Base-by-base conservation (phyloP, 2,113 vertebrate genomes). In the Scomber scombrus region DNA sequence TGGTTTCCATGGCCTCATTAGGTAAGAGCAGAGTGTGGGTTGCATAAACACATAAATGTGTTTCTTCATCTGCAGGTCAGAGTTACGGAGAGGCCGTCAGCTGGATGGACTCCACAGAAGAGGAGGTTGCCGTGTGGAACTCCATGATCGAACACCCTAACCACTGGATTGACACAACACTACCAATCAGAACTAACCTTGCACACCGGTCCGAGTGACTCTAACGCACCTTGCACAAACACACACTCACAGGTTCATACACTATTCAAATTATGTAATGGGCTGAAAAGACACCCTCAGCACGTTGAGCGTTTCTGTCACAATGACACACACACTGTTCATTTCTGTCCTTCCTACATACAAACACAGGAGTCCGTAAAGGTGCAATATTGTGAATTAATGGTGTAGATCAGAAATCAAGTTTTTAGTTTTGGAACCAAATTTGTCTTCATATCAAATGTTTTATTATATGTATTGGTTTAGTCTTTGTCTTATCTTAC, bases 21-120 rank as follows among this genome's bases (percentile, higher is more conserved):
- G 55, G 16, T 66, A 50, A 65, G n/a, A 45, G 0, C 29, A 49
- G 11, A 52, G 14, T 54, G 18, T 46, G 14, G n/a, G 13, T 34
- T 13, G 49, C 0, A 0, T 14, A 4, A 13, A 49, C 15, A 54
- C 6, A 57, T 66, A 5, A 78, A 63, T 52, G 0, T 79, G 11
- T 49, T 47, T 65, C 75, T 76, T 72, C 54, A 21, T 75, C 58
- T 65, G 15, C 85, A 97, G 97, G 97, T 74, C 94, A 92, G 88
- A 99, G 98, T 94, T 99, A 99, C 0, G 96, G 97, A 6, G 93
- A 97, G 64, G 86, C 84, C 0, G 96, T 99, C 85, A 93, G 90
- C 81, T 99, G 98, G 98, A 99, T 99, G 98, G 97, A 99, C 88
- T 99, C 98, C 10, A 98, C 96, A 0, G 91, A 92, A 0, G 96